Percentiles rank a stretch among this genome's conserved stretches.
These are phyloP conservation scores for Collichthys lucidus DNA, from an alignment of 2,113 vertebrate genomes.

Conservation along the genomic window DNA sequence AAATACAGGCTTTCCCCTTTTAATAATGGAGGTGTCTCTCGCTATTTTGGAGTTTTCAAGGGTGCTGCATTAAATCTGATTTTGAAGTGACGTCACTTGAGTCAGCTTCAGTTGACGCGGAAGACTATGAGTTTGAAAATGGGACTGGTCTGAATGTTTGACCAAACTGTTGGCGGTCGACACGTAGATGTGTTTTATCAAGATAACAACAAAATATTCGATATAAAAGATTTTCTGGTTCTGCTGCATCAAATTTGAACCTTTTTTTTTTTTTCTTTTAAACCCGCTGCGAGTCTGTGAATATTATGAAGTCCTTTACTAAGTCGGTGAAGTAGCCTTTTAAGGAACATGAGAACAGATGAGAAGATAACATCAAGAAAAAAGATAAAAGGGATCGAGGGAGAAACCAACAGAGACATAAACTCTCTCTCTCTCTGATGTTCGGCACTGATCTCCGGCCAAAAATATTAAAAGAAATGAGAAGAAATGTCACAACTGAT, in stretches of 20 bases:
- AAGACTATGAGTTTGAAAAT: background rate
- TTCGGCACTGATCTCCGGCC: constrained; percentile 24
- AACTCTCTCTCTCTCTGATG: background rate
- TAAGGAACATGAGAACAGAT: background rate
- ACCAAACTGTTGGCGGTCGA: background rate
- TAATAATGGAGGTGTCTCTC: too few relatives aligned
- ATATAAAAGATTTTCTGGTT: background rate
- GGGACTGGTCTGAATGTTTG: too few relatives aligned
- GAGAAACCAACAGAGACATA: background rate
- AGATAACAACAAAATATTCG: background rate
- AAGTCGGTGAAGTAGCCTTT: background rate
- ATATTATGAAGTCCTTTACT: background rate
- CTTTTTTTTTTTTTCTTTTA: background rate
- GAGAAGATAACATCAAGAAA: constrained; percentile 15
- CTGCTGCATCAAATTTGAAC: background rate
- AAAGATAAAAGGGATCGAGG: background rate
- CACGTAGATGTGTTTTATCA: background rate
- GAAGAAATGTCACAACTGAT: constrained; percentile 7
- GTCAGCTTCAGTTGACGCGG: background rate
- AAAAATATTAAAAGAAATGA: constrained; percentile 25
- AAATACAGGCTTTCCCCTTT: too few relatives aligned
- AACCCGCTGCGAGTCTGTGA: background rate
- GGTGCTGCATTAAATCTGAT: background rate
- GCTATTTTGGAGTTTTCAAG: background rate
- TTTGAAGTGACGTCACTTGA: background rate